phyloP scores from a whole-genome alignment of 92 coral and sea anemone genomes.

The Phenganax subtilis region DNA sequence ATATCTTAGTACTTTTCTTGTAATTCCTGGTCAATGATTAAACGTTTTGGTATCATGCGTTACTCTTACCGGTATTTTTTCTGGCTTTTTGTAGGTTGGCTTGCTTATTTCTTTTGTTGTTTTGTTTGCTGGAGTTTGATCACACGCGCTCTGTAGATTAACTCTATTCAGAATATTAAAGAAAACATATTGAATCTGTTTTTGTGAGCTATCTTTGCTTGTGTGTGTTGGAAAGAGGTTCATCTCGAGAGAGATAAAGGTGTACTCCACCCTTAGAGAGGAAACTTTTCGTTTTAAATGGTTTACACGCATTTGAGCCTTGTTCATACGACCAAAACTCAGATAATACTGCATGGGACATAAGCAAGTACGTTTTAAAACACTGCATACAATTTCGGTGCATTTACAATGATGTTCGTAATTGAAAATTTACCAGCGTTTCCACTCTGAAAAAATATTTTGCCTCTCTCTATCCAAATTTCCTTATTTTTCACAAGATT shows the following conservation, averaged over 20 bases:
- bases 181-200: constrained; percentile 9
- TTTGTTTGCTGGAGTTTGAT: constrained; percentile 31
- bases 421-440: too few relatives aligned
- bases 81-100: background rate
- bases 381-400: too few relatives aligned
- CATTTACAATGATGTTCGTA: too few relatives aligned
- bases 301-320: too few relatives aligned
- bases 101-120: constrained; percentile 24
- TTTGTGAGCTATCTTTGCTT: background rate
- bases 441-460: too few relatives aligned
- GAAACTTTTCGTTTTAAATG: too few relatives aligned
- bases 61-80: background rate
- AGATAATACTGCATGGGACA: too few relatives aligned
- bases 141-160: constrained; percentile 24
- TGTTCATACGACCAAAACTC: too few relatives aligned
- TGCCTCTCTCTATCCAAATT: too few relatives aligned
- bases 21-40: background rate
- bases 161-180: constrained; percentile 33
- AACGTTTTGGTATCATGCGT: background rate
- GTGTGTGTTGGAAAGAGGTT: background rate
- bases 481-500: too few relatives aligned
- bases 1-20: background rate
- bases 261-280: too few relatives aligned
- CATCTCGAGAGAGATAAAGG: background rate
- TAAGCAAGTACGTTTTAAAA: too few relatives aligned